Evolutionary conservation across 2,113 vertebrate genomes (phyloP).

Genomic region (Carassius carassius): DNA sequence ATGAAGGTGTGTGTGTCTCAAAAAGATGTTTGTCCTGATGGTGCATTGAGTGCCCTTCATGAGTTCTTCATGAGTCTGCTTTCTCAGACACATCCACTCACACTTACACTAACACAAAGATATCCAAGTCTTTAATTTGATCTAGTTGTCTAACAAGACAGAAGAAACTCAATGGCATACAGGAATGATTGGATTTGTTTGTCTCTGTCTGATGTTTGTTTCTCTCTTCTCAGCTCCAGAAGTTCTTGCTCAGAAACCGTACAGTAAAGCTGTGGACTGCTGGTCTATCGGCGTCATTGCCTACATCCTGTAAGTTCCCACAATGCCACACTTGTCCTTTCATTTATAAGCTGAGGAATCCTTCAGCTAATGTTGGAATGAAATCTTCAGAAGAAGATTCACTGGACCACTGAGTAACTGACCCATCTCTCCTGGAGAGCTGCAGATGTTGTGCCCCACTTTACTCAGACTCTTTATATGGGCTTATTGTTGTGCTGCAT

Average conservation of each 20-base stretch:
- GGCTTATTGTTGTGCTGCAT: slow-evolving; percentile 8
- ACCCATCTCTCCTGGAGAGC: not conserved
- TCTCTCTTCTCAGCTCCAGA: slow-evolving; percentile 58
- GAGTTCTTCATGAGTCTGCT: not conserved
- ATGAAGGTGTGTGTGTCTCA: not conserved
- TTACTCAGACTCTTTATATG: slow-evolving; percentile 27
- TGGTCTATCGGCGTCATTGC: slow-evolving; percentile 98
- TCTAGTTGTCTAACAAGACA: not conserved
- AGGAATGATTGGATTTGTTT: not conserved
- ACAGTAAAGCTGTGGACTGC: slow-evolving; percentile 98
- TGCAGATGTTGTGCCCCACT: slow-evolving; percentile 39
- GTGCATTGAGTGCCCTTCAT: slow-evolving; percentile 1
- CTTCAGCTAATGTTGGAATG: not conserved
- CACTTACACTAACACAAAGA: not conserved
- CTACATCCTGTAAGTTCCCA: slow-evolving; percentile 93
- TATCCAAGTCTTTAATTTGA: not conserved
- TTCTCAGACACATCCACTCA: not conserved
- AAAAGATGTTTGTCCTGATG: not conserved
- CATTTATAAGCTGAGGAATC: not conserved
- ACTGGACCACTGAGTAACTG: not conserved
- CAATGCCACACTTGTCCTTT: slow-evolving; percentile 16
- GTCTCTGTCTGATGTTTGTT: not conserved
- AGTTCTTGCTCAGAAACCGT: slow-evolving; percentile 83
- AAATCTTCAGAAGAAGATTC: not conserved
- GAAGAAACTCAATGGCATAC: not conserved